Evolutionary conservation across 1,140 invertebrate species (phyloP).

Genomic region (Cydia fagiglandana): DNA sequence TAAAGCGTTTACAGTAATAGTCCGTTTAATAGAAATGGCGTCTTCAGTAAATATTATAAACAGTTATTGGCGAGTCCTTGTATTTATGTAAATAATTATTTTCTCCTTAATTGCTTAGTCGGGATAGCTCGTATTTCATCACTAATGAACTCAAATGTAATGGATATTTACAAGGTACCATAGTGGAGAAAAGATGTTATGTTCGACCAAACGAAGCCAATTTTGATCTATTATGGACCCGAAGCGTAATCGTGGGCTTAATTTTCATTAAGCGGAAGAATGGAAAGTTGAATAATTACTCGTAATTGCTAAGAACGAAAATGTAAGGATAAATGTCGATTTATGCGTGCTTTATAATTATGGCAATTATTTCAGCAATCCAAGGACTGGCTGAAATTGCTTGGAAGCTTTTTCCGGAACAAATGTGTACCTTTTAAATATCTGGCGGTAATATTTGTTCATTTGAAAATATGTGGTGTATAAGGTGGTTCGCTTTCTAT

Average conservation of each 20-base stretch:
- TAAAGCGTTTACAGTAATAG: slow-evolving; percentile 71
- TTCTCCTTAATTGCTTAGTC: slow-evolving; percentile 64
- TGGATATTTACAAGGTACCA: slow-evolving; percentile 58
- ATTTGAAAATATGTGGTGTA: slow-evolving; percentile 6
- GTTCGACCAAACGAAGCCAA: slow-evolving; percentile 30
- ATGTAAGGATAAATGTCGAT: slow-evolving; percentile 26
- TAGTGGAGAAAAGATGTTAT: slow-evolving; percentile 27
- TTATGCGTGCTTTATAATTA: slow-evolving; percentile 30
- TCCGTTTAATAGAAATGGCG: slow-evolving; percentile 64
- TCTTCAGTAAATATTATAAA: slow-evolving; percentile 66
- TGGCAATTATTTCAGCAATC: slow-evolving; percentile 23
- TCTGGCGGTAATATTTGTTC: not conserved
- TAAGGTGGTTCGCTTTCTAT: too few relatives aligned
- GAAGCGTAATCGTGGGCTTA: slow-evolving; percentile 12
- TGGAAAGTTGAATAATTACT: slow-evolving; percentile 30
- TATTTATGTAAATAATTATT: slow-evolving; percentile 76
- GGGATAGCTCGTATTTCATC: slow-evolving; percentile 56
- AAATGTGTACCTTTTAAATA: slow-evolving; percentile 25
- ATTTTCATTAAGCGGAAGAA: slow-evolving; percentile 24
- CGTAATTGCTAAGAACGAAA: slow-evolving; percentile 8
- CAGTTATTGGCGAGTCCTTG: slow-evolving; percentile 58
- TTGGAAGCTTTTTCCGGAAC: slow-evolving; percentile 18
- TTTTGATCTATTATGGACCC: slow-evolving; percentile 25
- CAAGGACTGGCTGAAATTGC: slow-evolving; percentile 15
- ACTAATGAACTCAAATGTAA: slow-evolving; percentile 76